These are phyloP conservation scores for Oasisia sp. DNA, from an alignment of 2,888 invertebrate species.

Conservation along the genomic window DNA sequence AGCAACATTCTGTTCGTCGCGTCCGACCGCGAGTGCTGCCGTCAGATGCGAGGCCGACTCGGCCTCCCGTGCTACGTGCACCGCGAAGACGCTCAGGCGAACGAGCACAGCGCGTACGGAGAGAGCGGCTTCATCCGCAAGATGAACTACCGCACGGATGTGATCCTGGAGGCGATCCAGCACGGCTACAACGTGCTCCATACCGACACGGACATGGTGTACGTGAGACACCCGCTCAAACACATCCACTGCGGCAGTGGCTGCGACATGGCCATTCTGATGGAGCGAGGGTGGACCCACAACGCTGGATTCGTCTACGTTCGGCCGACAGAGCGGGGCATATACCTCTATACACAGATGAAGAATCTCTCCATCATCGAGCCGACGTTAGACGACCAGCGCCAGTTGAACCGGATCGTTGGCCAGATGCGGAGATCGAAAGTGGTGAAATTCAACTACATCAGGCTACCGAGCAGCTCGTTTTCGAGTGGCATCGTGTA, in stretches of 20 bases:
- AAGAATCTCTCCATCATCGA: slow-evolving; percentile 28
- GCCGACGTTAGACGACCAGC: slow-evolving; percentile 34
- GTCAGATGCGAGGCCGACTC: slow-evolving; percentile 20
- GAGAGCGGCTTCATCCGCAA: slow-evolving; percentile 31
- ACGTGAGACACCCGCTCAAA: slow-evolving; percentile 30
- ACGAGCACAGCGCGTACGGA: slow-evolving; percentile 27
- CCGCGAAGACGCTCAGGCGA: background rate
- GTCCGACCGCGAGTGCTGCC: slow-evolving; percentile 28
- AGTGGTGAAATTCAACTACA: background rate
- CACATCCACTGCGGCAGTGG: slow-evolving; percentile 20
- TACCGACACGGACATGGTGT: slow-evolving; percentile 33
- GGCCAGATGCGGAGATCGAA: background rate
- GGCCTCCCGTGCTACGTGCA: slow-evolving; percentile 29
- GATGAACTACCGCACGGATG: slow-evolving; percentile 33
- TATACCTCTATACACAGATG: slow-evolving; percentile 30
- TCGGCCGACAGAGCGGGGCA: slow-evolving; percentile 27
- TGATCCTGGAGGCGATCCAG: slow-evolving; percentile 33
- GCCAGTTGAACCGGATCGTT: slow-evolving; percentile 27
- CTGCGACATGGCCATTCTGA: slow-evolving; percentile 33
- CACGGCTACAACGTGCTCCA: slow-evolving; percentile 33
- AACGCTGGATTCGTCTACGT: slow-evolving; percentile 38
- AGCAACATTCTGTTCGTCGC: slow-evolving; percentile 36
- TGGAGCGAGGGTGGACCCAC: slow-evolving; percentile 31
- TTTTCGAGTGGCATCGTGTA: slow-evolving; percentile 28
- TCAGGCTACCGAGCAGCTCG: background rate